phyloP scores from a whole-genome alignment of 2,888 invertebrate genomes.

The Caenorhabditis afra region DNA sequence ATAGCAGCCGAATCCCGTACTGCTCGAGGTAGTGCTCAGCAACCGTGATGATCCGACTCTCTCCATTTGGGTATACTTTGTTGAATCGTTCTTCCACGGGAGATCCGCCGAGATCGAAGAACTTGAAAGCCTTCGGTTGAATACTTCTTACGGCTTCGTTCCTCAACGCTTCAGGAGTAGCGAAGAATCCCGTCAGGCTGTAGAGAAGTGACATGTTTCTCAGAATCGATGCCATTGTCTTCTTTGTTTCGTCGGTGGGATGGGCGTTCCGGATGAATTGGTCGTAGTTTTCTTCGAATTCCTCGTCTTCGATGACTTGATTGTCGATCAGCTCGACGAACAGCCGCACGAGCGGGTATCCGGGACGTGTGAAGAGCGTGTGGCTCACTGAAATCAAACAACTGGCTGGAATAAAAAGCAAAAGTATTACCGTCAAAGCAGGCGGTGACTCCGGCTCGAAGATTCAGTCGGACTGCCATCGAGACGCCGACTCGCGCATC shows the following conservation, averaged over 20 bases:
- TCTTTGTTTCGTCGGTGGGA: neutral
- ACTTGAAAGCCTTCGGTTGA: conserved; percentile 14
- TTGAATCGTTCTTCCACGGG: neutral
- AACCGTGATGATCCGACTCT: neutral
- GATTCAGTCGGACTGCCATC: conserved; percentile 11
- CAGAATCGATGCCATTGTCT: neutral
- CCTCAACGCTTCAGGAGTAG: neutral
- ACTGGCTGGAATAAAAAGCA: too few relatives aligned
- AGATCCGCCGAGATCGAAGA: neutral
- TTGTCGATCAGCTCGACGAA: conserved; percentile 8
- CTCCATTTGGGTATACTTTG: neutral
- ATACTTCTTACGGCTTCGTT: neutral
- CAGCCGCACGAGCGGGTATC: conserved; percentile 24
- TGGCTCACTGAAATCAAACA: conserved; percentile 9
- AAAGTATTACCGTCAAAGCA: conserved; percentile 21
- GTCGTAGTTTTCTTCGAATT: conserved; percentile 5
- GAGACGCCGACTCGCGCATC: conserved; percentile 29
- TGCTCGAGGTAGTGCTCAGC: neutral
- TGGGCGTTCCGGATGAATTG: neutral
- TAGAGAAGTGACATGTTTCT: neutral
- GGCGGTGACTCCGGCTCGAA: conserved; percentile 30
- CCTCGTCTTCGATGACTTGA: neutral
- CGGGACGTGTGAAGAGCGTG: conserved; percentile 19
- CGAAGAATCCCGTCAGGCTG: neutral
- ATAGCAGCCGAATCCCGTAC: neutral